Evolutionary conservation across 2,797 vertebrate species (phyloP).

Genomic region (Macroramphosus scolopax): DNA sequence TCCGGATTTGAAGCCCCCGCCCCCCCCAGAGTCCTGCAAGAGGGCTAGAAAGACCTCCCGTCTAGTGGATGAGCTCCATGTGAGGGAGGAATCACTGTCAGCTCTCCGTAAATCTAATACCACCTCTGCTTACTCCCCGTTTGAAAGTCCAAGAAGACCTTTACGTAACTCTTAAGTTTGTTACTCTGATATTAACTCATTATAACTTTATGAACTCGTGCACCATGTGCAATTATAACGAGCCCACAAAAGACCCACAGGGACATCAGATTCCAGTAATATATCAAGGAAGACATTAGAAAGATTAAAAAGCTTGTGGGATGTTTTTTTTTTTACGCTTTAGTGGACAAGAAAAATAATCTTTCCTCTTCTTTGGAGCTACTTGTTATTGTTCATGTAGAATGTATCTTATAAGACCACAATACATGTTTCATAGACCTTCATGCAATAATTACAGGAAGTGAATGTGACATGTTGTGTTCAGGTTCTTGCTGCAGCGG

Average conservation of each 20-base stretch:
- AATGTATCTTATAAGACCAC: no score
- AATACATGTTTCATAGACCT: no score
- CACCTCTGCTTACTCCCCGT: conserved; percentile 40
- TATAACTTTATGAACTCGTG: background rate
- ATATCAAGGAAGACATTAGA: no score
- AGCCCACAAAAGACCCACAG: no score
- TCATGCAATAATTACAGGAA: no score
- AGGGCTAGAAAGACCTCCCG: conserved; percentile 55
- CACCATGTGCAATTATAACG: no score
- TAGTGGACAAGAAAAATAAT: no score
- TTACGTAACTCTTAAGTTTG: conserved; percentile 4
- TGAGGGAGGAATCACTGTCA: conserved; percentile 39
- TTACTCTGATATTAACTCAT: background rate
- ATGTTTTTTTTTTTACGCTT: no score
- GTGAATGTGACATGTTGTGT: conserved; percentile 8
- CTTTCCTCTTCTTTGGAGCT: no score
- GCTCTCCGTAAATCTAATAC: conserved; percentile 42
- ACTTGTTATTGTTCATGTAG: no score
- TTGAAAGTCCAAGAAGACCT: conserved; percentile 28
- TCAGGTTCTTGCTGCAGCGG: background rate
- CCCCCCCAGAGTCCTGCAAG: conserved; percentile 31
- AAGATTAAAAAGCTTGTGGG: no score
- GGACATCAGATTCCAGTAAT: no score
- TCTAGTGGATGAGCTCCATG: conserved; percentile 38
- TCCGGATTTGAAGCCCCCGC: conserved; percentile 29